A percentile compares a stretch with the other conserved stretches of the same genome.
phyloP scores from a whole-genome alignment of 2,113 vertebrate genomes.

The Siniperca chuatsi region DNA sequence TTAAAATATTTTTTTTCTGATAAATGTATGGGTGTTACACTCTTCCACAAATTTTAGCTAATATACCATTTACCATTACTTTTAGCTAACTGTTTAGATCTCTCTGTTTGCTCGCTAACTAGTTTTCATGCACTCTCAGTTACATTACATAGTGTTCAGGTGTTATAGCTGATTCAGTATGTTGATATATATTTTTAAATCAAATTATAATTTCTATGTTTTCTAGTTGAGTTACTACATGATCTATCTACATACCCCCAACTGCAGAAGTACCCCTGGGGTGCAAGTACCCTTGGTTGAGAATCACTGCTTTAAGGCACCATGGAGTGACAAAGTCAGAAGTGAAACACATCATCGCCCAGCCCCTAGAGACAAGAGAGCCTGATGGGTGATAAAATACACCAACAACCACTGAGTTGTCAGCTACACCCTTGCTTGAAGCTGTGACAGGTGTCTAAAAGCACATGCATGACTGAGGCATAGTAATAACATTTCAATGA shows the following conservation, averaged over 20 bases:
- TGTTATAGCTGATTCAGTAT: neutral
- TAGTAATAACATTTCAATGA: conserved; percentile 19
- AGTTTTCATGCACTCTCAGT: no score
- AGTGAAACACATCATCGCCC: neutral
- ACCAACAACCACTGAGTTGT: conserved; percentile 28
- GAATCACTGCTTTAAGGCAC: neutral
- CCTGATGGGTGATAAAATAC: conserved; percentile 31
- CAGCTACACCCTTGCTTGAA: conserved; percentile 25
- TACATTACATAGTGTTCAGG: neutral
- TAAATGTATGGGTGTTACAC: no score
- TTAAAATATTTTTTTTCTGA: no score
- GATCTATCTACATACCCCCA: neutral
- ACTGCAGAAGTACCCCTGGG: neutral
- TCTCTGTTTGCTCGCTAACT: neutral
- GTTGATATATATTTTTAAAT: neutral
- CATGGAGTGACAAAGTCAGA: conserved; percentile 6
- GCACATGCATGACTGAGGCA: conserved; percentile 20
- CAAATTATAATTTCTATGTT: neutral
- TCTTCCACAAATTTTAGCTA: neutral
- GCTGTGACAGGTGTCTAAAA: conserved; percentile 52
- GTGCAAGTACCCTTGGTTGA: neutral
- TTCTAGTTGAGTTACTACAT: neutral
- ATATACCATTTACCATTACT: neutral
- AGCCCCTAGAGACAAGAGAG: conserved; percentile 16
- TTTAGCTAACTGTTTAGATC: no score